Base-by-base conservation (phyloP, 1,140 invertebrate species). In the Apis florea region DNA sequence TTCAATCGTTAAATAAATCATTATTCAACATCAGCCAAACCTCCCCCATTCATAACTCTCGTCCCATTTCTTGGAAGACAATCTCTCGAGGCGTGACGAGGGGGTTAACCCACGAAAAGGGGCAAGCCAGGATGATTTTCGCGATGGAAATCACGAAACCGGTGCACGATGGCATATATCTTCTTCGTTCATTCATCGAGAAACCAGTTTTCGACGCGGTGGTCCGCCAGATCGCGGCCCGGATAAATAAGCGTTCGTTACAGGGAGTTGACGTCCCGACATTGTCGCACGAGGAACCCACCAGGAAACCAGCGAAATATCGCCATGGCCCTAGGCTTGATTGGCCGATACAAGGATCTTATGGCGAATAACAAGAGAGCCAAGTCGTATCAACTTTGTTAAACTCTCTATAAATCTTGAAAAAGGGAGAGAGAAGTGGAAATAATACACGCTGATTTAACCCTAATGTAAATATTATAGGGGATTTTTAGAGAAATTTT, bases 141-240 rank as follows among this genome's bases (percentile, higher is more conserved):
- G 77, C 58, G 68, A 72, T 72, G 51, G 56, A 63, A 58, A 2
- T 53, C 26, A 47, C 68, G 47, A 26, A 80, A 80, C 78, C 78
- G 72, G 73, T 61, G 59, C 59, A 54, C 66, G 71, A 63, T 59
- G 40, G 40, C 21, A 61, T 6, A 31, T 66, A 40, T 63, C 54
- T 49, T 76, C 81, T 83, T 85, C 85, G 73, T 70, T 83, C 85
- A 83, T 85, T 86, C 79, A 78, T 58, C 63, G 26, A 58, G 74
- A 79, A 86, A 86, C 85, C 85, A 85, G 85, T 86, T 86, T 79
- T 83, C 85, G 84, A 82, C 59, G 59, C 70, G 85, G 83, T 86
- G 85, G 85, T 86, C 85, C 56, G 63, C 11, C 31, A 47, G 84
- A 86, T 78, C 75, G 81, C 75, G 69, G 56, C 13, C 17, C 51